Percentiles rank a stretch among this genome's conserved stretches.
Evolutionary conservation across 1,140 invertebrate species (phyloP).

Genomic region (Scaptodrosophila lebanonensis): DNA sequence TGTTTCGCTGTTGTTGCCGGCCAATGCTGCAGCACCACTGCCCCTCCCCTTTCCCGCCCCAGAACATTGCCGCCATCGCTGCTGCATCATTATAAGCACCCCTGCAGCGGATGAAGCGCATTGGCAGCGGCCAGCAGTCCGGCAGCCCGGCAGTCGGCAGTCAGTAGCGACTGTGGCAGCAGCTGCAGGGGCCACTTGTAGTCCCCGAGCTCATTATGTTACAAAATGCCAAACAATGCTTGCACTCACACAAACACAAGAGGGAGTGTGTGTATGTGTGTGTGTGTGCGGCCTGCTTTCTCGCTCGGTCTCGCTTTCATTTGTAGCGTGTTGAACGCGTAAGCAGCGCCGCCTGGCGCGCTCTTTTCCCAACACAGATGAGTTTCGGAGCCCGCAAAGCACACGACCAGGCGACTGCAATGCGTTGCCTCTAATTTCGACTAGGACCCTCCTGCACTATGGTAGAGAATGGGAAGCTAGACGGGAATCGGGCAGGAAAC

Average conservation of each 20-base stretch:
- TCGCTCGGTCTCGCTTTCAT: too few species aligned
- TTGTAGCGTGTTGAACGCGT: too few species aligned
- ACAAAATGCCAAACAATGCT: constrained; percentile 75
- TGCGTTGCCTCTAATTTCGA: constrained; percentile 38
- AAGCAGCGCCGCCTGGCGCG: too few species aligned
- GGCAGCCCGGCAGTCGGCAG: constrained; percentile 36
- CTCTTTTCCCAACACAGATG: constrained; percentile 44
- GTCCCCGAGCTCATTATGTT: constrained; percentile 75
- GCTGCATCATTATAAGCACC: too few species aligned
- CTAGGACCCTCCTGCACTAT: neutral
- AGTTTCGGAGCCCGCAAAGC: constrained; percentile 57
- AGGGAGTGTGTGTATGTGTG: neutral
- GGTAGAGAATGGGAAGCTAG: too few species aligned
- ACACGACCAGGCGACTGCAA: constrained; percentile 43
- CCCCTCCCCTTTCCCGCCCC: too few species aligned
- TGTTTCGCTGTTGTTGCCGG: constrained; percentile 26
- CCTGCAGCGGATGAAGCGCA: constrained; percentile 15
- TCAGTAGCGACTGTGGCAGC: constrained; percentile 30
- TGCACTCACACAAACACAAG: constrained; percentile 26
- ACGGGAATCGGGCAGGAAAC: too few species aligned
- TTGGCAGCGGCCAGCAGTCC: constrained; percentile 39
- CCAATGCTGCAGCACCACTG: constrained; percentile 1
- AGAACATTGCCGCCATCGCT: too few species aligned
- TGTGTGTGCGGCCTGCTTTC: neutral
- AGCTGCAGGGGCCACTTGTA: constrained; percentile 54